Conservation (phyloP, 2,797 vertebrate species). For the Pyrocephalus nanus region DNA sequence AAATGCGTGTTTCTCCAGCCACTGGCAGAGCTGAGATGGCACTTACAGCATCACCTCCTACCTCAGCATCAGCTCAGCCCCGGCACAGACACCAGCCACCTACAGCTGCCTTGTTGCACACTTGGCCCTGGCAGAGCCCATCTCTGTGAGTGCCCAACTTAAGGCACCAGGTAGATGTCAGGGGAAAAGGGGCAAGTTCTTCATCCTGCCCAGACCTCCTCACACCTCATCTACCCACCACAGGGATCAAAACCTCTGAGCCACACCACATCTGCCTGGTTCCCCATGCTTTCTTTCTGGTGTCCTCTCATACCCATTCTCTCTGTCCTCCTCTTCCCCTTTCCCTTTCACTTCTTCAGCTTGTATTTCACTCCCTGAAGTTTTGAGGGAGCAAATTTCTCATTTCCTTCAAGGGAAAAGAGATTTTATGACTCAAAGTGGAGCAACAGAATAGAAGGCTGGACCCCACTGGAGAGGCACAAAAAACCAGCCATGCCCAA, state of each 20-base stretch:
- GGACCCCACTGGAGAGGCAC: not conserved
- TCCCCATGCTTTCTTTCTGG: not conserved
- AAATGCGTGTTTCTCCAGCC: conserved; percentile 77
- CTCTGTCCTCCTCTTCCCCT: not conserved
- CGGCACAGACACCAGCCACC: conserved; percentile 63
- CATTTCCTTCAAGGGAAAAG: not conserved
- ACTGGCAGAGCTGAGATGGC: conserved; percentile 78
- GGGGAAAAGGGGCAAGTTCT: not conserved
- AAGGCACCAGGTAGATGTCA: conserved; percentile 52
- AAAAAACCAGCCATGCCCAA: not conserved
- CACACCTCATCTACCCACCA: not conserved
- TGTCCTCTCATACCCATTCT: not conserved
- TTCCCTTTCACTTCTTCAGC: not conserved
- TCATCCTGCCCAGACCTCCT: not conserved
- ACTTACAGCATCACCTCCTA: conserved; percentile 81
- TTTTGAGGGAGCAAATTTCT: not conserved
- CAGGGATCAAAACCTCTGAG: not conserved
- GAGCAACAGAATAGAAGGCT: not conserved
- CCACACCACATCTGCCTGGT: not conserved
- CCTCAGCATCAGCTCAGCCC: conserved; percentile 66
- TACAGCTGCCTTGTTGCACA: conserved; percentile 83
- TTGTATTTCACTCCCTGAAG: not conserved
- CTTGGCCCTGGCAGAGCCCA: conserved; percentile 35
- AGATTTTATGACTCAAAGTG: not conserved
- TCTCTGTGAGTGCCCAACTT: conserved; percentile 51